Base-by-base conservation (phyloP, 2,113 vertebrate genomes). In the Pelodiscus sinensis region DNA sequence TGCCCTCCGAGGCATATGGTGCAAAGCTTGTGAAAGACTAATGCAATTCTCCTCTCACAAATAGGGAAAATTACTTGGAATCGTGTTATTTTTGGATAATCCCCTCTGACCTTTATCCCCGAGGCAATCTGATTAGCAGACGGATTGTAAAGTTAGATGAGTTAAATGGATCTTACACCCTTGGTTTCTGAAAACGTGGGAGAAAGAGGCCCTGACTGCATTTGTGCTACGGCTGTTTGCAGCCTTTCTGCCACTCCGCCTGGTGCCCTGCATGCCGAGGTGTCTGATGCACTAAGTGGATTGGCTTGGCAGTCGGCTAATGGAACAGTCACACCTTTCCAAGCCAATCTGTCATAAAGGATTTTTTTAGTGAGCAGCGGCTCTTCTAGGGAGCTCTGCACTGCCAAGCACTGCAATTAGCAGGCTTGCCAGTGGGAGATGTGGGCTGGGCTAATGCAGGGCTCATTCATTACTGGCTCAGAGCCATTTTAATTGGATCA, bases 221-320 rank as follows among this genome's bases (percentile, higher is more conserved):
- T 58, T 94, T 83, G 79, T 92, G n/a, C 6, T n/a, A 8, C 84
- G 1, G 0, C 79, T 90, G 85, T 85, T 86, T 82, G 57, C 86
- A 75, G 44, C 84, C 57, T 58, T 85, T 0, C 0, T 89, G 94
- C 91, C 58, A 84, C 86, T 38, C 35, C 82, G 82, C 80, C 84
- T 84, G 88, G 22, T 1, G 2, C 56, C 6, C 38, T 18, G 81
- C 65, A 82, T 89, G 75, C 92, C 71, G n/a, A 57, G 84, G 57
- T 71, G 68, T 83, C 81, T 82, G 80, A 90, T 94, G 92, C 95
- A 93, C 91, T 96, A 96, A 97, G 93, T 94, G 91, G 94, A 90
- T 97, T 97, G 90, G 93, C 96, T 96, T 92, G 90, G 94, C 88
- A 96, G 91, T 89, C 88, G 81, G 92, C 14, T 29, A 90, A 86